phyloP scores from a whole-genome alignment of 2,888 invertebrate species.

The Cosmorhoe ocellata region DNA sequence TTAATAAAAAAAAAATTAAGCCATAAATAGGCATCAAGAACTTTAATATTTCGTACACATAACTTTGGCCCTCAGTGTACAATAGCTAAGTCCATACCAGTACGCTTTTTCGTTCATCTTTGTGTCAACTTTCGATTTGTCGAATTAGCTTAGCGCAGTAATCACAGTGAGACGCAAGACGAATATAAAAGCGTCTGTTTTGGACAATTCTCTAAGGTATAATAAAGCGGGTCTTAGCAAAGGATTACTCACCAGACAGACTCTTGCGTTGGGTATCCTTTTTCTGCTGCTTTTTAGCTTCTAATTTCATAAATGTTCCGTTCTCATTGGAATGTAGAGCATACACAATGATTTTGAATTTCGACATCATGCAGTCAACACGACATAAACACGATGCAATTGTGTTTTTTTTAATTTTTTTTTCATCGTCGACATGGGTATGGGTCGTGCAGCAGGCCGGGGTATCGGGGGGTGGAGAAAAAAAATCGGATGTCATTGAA shows the following conservation, averaged over 20 bases:
- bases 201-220: no score
- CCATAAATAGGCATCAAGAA: conserved; percentile 47
- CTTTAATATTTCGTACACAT: conserved; percentile 23
- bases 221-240: conserved; percentile 68
- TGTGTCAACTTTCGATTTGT: no score
- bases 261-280: conserved; percentile 88
- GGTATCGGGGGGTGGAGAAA: conserved; percentile 70
- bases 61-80: conserved; percentile 63
- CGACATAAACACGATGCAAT: conserved; percentile 79
- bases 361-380: conserved; percentile 79
- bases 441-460: conserved; percentile 78
- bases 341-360: conserved; percentile 71
- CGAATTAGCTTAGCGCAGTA: no score
- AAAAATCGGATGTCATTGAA: conserved; percentile 82
- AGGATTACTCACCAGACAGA: conserved; percentile 90
- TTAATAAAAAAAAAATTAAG: conserved; percentile 47
- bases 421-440: conserved; percentile 75
- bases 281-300: conserved; percentile 97
- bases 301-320: conserved; percentile 81
- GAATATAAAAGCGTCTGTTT: no score
- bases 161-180: no score
- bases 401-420: conserved; percentile 68
- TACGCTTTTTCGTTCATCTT: no score
- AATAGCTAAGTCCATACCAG: conserved; percentile 38
- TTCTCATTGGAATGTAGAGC: conserved; percentile 56